Evolutionary conservation across 2,113 vertebrate genomes (phyloP).

Genomic region (Rhabdornis inornatus): DNA sequence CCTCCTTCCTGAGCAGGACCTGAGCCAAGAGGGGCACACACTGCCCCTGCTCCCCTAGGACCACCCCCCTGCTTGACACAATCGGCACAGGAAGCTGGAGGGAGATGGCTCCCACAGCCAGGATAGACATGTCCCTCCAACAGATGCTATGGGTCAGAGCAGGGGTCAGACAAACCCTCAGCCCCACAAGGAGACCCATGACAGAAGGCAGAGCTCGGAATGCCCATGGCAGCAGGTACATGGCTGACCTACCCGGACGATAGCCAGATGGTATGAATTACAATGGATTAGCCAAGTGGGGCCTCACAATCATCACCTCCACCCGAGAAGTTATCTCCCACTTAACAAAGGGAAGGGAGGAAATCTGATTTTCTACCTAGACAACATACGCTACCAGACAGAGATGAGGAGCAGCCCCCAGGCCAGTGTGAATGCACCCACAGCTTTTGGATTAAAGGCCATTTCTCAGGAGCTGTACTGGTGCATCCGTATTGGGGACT

Average conservation of each 20-base stretch:
- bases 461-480: background rate
- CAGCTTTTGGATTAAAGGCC: background rate
- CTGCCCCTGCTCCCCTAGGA: background rate
- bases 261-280: conserved; percentile 45
- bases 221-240: background rate
- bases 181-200: too few species aligned
- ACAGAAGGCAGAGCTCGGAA: background rate
- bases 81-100: fast-evolving
- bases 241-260: background rate
- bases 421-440: background rate
- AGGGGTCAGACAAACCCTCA: background rate
- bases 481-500: fast-evolving
- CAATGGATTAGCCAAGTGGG: background rate
- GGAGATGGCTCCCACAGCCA: background rate
- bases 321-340: background rate
- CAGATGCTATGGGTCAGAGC: fast-evolving
- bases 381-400: background rate
- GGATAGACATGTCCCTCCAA: background rate
- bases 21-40: background rate
- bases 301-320: background rate
- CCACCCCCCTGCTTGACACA: background rate
- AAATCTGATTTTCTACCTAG: conserved; percentile 43
- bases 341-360: background rate
- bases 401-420: background rate
- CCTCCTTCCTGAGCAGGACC: background rate